Percentiles rank a stretch among this genome's conserved stretches.
Evolutionary conservation across 1,140 invertebrate genomes (phyloP).

Genomic region (Monomorium pharaonis): DNA sequence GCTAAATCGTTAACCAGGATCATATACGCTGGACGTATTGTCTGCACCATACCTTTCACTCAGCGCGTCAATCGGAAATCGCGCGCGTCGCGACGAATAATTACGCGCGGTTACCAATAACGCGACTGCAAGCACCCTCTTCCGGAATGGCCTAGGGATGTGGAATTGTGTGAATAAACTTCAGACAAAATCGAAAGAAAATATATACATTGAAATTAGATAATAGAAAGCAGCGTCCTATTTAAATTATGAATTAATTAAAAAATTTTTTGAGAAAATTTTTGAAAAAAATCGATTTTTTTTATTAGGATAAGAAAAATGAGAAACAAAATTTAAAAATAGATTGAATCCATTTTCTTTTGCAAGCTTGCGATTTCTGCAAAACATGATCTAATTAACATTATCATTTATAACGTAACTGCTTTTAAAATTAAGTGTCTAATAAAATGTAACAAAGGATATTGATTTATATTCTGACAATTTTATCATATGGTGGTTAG

Average conservation of each 20-base stretch:
- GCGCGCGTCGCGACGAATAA: conserved; percentile 75
- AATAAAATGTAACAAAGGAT: neutral
- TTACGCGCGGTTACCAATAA: conserved; percentile 65
- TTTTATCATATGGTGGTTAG: neutral
- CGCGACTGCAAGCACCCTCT: conserved; percentile 2
- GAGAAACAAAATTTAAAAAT: conserved; percentile 14
- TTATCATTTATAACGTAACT: neutral
- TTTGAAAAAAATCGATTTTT: neutral
- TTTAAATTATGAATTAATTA: neutral
- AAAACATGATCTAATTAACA: neutral
- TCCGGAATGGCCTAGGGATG: neutral
- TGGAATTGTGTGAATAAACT: neutral
- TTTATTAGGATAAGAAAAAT: conserved; percentile 23
- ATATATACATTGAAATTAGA: neutral
- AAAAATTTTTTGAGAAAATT: neutral
- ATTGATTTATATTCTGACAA: conserved; percentile 9
- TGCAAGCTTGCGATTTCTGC: neutral
- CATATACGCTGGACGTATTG: conserved; percentile 76
- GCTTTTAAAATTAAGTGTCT: neutral
- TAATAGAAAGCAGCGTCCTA: neutral
- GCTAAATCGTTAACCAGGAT: conserved; percentile 79
- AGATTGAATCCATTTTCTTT: neutral
- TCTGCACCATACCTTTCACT: conserved; percentile 71
- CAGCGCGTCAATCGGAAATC: conserved; percentile 76
- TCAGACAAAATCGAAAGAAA: neutral